Evolutionary conservation across 2,113 vertebrate genomes (phyloP).

Genomic region (Phalacrocorax aristotelis): DNA sequence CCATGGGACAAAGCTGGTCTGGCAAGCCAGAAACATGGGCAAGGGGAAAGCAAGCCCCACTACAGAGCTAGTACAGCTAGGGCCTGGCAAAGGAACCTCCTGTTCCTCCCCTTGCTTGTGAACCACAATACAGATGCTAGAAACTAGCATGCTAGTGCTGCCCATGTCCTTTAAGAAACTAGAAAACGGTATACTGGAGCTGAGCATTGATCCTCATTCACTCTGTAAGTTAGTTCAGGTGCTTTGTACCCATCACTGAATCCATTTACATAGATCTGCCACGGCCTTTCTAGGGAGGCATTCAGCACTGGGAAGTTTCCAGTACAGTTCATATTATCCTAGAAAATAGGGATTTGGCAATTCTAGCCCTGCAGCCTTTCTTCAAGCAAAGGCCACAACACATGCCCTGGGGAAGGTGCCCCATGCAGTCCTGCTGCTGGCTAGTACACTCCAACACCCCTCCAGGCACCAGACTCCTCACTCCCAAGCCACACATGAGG

Average conservation of each 20-base stretch:
- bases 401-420: background rate
- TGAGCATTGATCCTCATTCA: rapidly evolving
- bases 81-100: background rate
- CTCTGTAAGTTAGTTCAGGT: background rate
- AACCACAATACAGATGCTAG: background rate
- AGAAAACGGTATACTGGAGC: background rate
- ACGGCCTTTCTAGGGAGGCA: background rate
- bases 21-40: background rate
- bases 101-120: background rate
- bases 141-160: background rate
- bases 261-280: background rate
- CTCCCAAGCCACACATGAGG: rapidly evolving
- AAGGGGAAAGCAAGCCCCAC: background rate
- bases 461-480: rapidly evolving
- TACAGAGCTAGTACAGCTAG: background rate
- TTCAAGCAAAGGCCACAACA: background rate
- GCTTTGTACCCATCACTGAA: background rate
- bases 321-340: background rate
- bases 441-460: background rate
- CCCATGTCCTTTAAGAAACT: background rate
- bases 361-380: background rate
- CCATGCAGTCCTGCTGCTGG: background rate
- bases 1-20: background rate
- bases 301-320: background rate
- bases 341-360: background rate